Evolutionary conservation across 2,888 invertebrate species (phyloP).

Genomic region (Philereme transversata): DNA sequence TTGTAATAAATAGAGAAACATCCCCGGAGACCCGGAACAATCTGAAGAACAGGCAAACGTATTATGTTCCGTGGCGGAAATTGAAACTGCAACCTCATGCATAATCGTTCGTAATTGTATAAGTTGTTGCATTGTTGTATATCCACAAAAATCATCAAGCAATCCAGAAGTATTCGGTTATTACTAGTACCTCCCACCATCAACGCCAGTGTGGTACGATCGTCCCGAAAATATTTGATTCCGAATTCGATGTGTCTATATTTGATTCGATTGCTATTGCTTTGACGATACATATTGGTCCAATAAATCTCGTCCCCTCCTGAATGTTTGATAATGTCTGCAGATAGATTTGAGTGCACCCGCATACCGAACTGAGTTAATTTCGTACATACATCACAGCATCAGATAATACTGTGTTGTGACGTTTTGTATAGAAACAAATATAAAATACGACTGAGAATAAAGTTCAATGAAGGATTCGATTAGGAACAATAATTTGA

Average conservation of each 20-base stretch:
- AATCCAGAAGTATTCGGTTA: no score
- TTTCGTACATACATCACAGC: conserved; percentile 58
- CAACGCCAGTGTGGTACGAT: neutral
- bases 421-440: conserved; percentile 35
- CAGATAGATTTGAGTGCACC: conserved; percentile 73
- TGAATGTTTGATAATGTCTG: conserved; percentile 71
- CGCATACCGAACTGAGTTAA: conserved; percentile 67
- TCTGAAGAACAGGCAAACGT: no score
- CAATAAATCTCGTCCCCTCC: conserved; percentile 55
- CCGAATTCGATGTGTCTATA: conserved; percentile 4
- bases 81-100: no score
- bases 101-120: no score
- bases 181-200: no score
- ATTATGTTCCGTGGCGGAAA: no score
- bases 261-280: conserved; percentile 35
- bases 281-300: conserved; percentile 43
- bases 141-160: no score
- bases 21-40: no score
- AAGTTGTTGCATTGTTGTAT: no score
- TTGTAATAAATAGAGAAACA: no score
- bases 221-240: neutral
- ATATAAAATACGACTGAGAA: conserved; percentile 6
- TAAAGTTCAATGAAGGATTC: no score
- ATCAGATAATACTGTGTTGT: conserved; percentile 53
- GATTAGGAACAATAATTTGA: no score